Conservation (phyloP, 2,797 vertebrate genomes). For the Numenius phaeopus region DNA sequence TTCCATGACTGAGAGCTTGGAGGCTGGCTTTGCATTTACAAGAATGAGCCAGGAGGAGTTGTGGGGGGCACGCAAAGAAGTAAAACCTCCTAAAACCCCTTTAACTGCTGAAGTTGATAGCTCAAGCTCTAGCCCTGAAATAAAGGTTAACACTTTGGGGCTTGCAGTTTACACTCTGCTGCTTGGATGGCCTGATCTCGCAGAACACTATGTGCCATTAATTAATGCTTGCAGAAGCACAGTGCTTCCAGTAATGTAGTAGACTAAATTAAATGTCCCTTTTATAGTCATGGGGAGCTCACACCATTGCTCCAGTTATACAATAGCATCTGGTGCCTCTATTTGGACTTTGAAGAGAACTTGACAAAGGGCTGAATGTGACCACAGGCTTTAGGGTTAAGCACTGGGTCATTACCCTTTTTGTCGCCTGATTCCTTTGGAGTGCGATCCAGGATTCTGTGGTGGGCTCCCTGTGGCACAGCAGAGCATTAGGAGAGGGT, state of each 20-base stretch:
- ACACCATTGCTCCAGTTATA: neutral
- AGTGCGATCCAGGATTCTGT: neutral
- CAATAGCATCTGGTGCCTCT: neutral
- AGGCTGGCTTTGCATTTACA: neutral
- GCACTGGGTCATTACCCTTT: neutral
- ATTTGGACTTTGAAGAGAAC: neutral
- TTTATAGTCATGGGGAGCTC: neutral
- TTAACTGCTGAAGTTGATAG: neutral
- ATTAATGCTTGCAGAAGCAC: neutral
- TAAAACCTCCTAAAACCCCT: neutral
- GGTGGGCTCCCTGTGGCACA: neutral
- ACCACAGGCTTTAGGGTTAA: accelerated
- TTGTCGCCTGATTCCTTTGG: neutral
- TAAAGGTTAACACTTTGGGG: neutral
- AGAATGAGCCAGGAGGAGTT: neutral
- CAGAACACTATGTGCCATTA: neutral
- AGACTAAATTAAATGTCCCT: neutral
- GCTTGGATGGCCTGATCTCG: neutral
- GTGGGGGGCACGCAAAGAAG: accelerated
- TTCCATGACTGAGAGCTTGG: neutral
- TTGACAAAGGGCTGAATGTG: neutral
- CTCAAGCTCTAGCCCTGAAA: neutral
- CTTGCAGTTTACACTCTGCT: neutral
- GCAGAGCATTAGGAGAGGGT: accelerated
- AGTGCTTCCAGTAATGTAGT: neutral